phyloP scores from a whole-genome alignment of 2,888 invertebrate species.

The Dione juno region DNA sequence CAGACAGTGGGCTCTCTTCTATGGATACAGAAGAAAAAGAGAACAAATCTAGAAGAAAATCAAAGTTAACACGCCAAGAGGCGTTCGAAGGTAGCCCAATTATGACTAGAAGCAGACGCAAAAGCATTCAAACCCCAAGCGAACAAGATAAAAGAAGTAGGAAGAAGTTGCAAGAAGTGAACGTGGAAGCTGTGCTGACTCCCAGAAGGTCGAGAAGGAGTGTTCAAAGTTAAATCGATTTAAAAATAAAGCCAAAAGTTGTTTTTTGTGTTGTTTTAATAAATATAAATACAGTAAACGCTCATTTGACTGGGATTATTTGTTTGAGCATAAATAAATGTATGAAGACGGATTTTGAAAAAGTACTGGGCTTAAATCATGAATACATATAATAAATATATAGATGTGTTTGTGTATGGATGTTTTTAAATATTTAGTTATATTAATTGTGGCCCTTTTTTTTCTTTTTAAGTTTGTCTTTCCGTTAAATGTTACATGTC shows the following conservation, averaged over 20 bases:
- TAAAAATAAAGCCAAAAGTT: not conserved
- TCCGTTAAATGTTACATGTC: too few species aligned
- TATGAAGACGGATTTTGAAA: too few species aligned
- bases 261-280: conserved; percentile 6
- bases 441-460: too few species aligned
- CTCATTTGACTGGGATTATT: not conserved
- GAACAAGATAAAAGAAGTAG: conserved; percentile 44
- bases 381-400: too few species aligned
- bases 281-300: not conserved
- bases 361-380: too few species aligned
- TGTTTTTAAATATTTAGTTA: too few species aligned
- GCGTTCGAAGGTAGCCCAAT: conserved; percentile 56
- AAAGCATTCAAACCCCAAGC: conserved; percentile 53
- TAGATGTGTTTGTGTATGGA: too few species aligned
- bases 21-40: conserved; percentile 57
- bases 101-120: conserved; percentile 61
- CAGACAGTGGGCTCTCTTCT: conserved; percentile 48
- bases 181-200: conserved; percentile 46
- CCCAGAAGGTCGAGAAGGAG: conserved; percentile 46
- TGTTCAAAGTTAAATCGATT: not conserved
- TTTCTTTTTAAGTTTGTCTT: too few species aligned
- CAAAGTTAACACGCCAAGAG: conserved; percentile 57
- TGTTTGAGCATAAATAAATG: too few species aligned
- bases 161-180: conserved; percentile 51
- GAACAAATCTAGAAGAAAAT: conserved; percentile 52